phyloP scores from a whole-genome alignment of 2,797 vertebrate genomes.

The Gastrophryne carolinensis region DNA sequence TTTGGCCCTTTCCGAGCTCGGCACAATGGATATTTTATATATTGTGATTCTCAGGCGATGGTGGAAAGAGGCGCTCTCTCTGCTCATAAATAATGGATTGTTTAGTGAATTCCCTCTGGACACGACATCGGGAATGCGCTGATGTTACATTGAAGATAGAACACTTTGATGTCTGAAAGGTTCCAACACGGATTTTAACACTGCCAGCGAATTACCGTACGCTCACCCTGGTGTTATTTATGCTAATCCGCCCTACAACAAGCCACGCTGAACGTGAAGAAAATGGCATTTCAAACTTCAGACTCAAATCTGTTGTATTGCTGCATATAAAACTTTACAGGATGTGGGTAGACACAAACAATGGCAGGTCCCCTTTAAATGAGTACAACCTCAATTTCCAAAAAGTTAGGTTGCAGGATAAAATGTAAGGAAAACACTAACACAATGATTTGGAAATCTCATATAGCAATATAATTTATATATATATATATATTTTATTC shows the following conservation, averaged over 20 bases:
- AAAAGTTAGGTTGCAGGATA: too few species aligned
- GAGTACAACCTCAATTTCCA: too few species aligned
- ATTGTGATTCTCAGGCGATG: slow-evolving; percentile 15
- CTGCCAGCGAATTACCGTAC: neutral
- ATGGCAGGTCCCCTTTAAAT: too few species aligned
- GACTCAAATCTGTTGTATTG: too few species aligned
- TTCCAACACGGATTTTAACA: neutral
- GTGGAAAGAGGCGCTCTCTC: neutral
- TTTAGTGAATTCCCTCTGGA: slow-evolving; percentile 14
- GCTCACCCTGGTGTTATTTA: neutral
- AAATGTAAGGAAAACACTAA: too few species aligned
- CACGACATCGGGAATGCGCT: slow-evolving; percentile 5
- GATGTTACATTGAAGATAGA: slow-evolving; percentile 6
- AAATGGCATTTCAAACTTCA: too few species aligned
- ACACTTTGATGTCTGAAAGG: slow-evolving; percentile 24
- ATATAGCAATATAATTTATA: too few species aligned
- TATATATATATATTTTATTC: too few species aligned
- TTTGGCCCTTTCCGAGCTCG: neutral
- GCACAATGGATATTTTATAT: neutral
- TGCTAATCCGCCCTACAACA: neutral
- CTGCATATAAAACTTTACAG: too few species aligned
- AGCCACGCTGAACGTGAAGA: neutral
- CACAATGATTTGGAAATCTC: too few species aligned
- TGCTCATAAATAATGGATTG: slow-evolving; percentile 27
- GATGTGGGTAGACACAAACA: too few species aligned